Percentiles rank a stretch among this genome's conserved stretches.
These are phyloP conservation scores for Rhizomys pruinosus DNA, from an alignment of 2,113 vertebrate genomes.

Conservation along the genomic window DNA sequence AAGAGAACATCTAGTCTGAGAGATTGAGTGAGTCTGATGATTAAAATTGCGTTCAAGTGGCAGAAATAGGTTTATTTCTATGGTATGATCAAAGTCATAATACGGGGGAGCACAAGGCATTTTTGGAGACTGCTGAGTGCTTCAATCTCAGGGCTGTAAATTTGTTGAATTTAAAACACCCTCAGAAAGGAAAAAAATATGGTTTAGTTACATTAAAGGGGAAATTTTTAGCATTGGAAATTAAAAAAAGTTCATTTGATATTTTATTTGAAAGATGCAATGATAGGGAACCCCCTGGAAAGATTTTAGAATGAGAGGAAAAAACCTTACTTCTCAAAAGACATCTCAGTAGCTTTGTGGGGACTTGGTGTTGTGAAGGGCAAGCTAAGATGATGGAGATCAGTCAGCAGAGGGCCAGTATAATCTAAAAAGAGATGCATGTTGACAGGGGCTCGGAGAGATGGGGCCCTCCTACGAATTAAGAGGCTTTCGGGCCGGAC, in stretches of 20 bases:
- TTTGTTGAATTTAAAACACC: conserved; percentile 55
- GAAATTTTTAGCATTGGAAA: not conserved
- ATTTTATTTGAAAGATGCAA: conserved; percentile 52
- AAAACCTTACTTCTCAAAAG: conserved; percentile 2
- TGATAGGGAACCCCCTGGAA: not conserved
- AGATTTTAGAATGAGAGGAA: not conserved
- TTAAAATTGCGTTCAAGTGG: not conserved
- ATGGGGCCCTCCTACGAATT: too few species aligned
- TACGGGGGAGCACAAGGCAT: not conserved
- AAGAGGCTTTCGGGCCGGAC: too few species aligned
- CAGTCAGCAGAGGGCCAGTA: too few species aligned
- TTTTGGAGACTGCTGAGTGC: conserved; percentile 36
- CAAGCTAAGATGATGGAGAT: not conserved
- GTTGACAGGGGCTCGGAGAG: too few species aligned
- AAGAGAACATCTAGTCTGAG: not conserved
- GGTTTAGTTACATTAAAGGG: not conserved
- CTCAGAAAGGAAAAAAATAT: conserved; percentile 54
- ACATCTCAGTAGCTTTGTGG: not conserved
- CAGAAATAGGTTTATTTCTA: not conserved
- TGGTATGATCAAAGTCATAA: not conserved
- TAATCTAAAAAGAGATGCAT: too few species aligned
- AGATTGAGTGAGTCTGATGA: not conserved
- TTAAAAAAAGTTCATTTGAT: conserved; percentile 47
- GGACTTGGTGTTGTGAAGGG: not conserved
- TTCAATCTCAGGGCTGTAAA: conserved; percentile 42